Evolutionary conservation across 2,888 invertebrate genomes (phyloP), one percentile per base, ranked within the genome.

Genomic region (Trichogramma evanescens): DNA sequence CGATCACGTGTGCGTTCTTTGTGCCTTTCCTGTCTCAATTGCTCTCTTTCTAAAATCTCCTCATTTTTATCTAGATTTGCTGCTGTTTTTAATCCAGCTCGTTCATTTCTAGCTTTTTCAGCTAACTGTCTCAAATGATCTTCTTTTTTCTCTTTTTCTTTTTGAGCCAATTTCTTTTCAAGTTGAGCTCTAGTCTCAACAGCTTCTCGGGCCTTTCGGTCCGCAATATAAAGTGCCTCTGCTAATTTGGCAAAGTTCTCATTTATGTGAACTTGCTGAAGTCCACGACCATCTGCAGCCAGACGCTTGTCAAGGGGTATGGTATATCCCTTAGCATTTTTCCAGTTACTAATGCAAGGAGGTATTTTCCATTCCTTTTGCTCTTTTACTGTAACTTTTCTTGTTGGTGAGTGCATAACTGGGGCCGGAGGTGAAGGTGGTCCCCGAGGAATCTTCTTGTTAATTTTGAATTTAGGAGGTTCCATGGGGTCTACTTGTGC

Each of bases 301-400:
- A 99, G 81, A 63, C 99, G 87, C 80, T 99, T 99, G 80, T 99
- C 98, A 67, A 99, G 79, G 0, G 98, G 98, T 68, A 99, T 97
- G 0, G 98, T 99, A 81, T 96, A 96, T 70, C 93, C 91, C 86
- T 96, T 97, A 4, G 97, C 93, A 78, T 99, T 99, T 81, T 99
- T 99, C 99, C 99, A 99, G 76, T 99, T 99, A 0, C 94, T 95
- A 66, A 99, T 97, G 71, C 98, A 99, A 0, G 99, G 99, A 6
- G 99, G 99, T 67, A 93, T 91, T 80, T 98, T 98, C 99, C 99
- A 99, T 77, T 99, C 99, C 63, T 96, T 89, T 76, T 99, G 99
- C 75, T 99, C 99, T 74, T 98, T 97, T 0, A 97, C 97, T 3
- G 98, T 96, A 0, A 96, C 95, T 75, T 98, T 90, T 57, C 98